Evolutionary conservation across 2,113 vertebrate genomes (phyloP), one percentile per base, ranked within the genome.

Genomic region (Trachemys scripta): DNA sequence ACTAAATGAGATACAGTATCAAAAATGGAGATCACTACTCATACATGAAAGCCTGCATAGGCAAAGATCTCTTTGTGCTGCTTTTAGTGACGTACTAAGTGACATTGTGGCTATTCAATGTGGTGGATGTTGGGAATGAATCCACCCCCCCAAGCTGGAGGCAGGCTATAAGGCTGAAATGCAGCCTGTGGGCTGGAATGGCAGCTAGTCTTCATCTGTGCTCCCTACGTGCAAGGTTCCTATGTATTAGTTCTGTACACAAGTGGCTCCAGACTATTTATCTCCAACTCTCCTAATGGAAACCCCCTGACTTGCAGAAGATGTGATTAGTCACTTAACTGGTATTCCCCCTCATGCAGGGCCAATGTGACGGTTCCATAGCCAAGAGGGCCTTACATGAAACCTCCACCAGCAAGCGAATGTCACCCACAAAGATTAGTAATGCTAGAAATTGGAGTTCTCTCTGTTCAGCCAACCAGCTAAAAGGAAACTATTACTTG

Each of bases 41-140:
- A 59, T 19, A 82, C 1, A 2, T 25, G 88, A 6, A 0, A 1
- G 78, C n/a, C 31, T 10, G 42, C 38, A 62, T 4, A 4, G 54
- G 9, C 16, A 72, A 90, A 59, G 4, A 16, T 25, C 42, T 27
- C 16, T 45, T 47, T 62, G 50, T 62, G 22, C 75, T 65, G 25
- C 35, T 65, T 24, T 89, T 29, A 10, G 10, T 75, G 76, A 42
- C 2, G 25, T 3, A 3, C 31, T 56, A 75, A 75, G 80, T 62
- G 42, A 38, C 2, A 1, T 4, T 1, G 54, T 35, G 75, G 54
- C 76, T 85, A 45, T 59, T 25, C 8, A 22, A 81, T 31, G 65
- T 35, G 35, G 53, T 47, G 69, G 31, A 13, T 47, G 17, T 24
- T 22, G 25, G 24, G 42, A 51, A 62, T 38, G 42, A 88, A 1